Evolutionary conservation across 2,888 invertebrate species (phyloP), one percentile per base, ranked within the genome.

Genomic region (Salticus scenicus): DNA sequence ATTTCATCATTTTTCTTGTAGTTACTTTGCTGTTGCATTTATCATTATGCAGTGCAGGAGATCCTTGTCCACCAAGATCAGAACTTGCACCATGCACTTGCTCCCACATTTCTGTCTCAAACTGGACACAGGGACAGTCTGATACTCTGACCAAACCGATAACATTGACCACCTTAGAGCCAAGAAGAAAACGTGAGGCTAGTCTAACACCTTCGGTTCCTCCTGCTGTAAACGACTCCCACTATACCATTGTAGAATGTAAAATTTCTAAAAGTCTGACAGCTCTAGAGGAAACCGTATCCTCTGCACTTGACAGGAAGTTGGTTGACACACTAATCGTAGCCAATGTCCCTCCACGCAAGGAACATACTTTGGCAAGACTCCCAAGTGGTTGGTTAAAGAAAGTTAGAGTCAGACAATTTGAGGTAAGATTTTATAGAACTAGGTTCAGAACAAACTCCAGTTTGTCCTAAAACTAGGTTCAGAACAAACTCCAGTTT

Each of bases 271-370:
- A 17, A 10, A 72, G 51, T 5, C 14, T 72, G 4, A 30, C 12
- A 0, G 51, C 51, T 0, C 47, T 83, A 4, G 72, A 77, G 24
- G 77, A 66, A 7, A 42, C 64, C 0, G 57, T 77, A 1, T 1
- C 17, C 7, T 42, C 33, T n/a, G 77, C 66, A 14, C 72, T 83
- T n/a, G 47, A 83, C 41, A 66, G 83, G 30, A 83, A 72, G n/a
- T n/a, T 27, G 30, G 77, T 83, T 30, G 83, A 83, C 27, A 77
- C 70, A 42, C 47, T 83, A 30, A 51, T 67, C 2, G 57, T 77
- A 0, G 47, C 72, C 14, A 31, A 72, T 28, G 37, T 83, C 0
- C 83, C 83, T 0, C 67, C 67, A 2, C 7, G 28, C 2, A 66
- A 51, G 12, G 83, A 83, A 14, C 77, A 77, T 17, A 37, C 67